phyloP scores from a whole-genome alignment of 2,797 vertebrate genomes.

The Pipistrellus nathusii region DNA sequence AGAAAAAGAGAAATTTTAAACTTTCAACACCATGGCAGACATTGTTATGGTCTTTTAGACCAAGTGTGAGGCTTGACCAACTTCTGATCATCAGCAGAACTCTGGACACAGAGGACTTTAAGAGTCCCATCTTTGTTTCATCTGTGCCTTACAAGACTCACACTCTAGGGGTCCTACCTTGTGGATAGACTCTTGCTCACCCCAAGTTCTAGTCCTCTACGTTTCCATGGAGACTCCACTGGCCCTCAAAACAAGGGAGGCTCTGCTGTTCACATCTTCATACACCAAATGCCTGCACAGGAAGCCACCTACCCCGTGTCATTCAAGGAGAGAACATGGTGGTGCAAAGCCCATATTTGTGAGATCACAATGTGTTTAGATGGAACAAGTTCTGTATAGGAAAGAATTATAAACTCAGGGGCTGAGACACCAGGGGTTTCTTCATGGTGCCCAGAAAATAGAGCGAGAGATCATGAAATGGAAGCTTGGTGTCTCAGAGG shows the following conservation, averaged over 20 bases:
- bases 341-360: rapidly evolving
- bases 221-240: not conserved
- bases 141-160: not conserved
- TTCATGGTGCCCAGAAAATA: not conserved
- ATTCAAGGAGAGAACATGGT: not conserved
- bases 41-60: not conserved
- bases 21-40: not conserved
- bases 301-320: not conserved
- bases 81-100: not conserved
- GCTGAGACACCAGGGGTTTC: not conserved
- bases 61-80: not conserved
- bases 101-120: not conserved
- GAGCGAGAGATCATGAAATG: not conserved
- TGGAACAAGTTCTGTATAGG: not conserved
- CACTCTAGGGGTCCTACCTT: not conserved
- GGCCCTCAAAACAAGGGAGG: not conserved
- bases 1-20: not conserved
- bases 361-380: not conserved
- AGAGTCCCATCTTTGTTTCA: not conserved
- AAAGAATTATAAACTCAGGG: not conserved
- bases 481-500: not conserved
- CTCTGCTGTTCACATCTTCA: not conserved
- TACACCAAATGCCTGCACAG: not conserved
- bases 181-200: not conserved
- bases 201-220: not conserved